Evolutionary conservation across 2,113 vertebrate genomes (phyloP).

Genomic region (Nerophis lumbriciformis): DNA sequence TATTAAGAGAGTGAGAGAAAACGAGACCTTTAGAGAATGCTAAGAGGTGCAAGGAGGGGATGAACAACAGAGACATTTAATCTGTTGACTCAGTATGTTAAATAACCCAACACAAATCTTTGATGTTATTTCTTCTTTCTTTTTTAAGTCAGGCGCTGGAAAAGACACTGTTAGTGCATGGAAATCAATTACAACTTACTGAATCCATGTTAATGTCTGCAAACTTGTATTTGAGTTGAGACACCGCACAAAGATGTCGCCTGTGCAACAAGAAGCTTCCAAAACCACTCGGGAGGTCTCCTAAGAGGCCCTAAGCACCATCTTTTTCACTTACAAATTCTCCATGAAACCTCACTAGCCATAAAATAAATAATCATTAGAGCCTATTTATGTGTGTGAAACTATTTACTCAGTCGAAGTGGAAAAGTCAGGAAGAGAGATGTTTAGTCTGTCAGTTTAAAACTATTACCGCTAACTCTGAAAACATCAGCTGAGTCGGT

Average conservation of each 20-base stretch:
- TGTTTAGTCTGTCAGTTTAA: conserved; percentile 80
- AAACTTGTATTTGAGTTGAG: conserved; percentile 4
- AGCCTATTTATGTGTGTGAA: conserved; percentile 50
- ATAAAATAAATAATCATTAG: conserved; percentile 53
- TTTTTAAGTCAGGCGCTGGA: not conserved
- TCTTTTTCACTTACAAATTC: conserved; percentile 33
- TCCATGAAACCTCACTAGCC: conserved; percentile 30
- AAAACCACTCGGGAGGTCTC: conserved; percentile 11
- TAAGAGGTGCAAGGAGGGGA: conserved; percentile 48
- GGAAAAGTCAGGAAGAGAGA: conserved; percentile 68
- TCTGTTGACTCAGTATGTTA: conserved; percentile 34
- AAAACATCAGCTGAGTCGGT: conserved; percentile 74
- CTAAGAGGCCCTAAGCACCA: conserved; percentile 8
- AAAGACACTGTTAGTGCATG: not conserved
- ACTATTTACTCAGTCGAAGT: conserved; percentile 72
- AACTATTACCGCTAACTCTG: conserved; percentile 77
- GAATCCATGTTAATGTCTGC: conserved; percentile 15
- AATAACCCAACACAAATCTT: conserved; percentile 47
- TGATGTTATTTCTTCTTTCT: conserved; percentile 26
- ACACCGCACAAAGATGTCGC: not conserved
- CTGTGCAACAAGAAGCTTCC: conserved; percentile 7
- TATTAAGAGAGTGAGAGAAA: conserved; percentile 48
- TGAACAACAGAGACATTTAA: conserved; percentile 44
- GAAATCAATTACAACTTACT: conserved; percentile 7
- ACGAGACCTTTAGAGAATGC: conserved; percentile 50